Evolutionary conservation across 2,797 vertebrate species (phyloP).

Genomic region (Pantherophis vulpinus): DNA sequence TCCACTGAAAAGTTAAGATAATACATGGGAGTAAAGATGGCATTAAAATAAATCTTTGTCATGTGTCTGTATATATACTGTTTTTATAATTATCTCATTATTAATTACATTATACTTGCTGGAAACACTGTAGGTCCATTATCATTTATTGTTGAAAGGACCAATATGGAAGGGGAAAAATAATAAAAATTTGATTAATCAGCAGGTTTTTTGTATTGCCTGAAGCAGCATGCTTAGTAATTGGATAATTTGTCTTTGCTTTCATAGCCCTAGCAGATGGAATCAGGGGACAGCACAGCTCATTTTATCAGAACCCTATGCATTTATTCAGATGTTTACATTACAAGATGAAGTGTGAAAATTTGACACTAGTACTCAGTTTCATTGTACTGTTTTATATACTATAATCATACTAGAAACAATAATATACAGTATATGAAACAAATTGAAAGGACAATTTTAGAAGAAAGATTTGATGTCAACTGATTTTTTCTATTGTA

Average conservation of each 20-base stretch:
- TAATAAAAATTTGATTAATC: slow-evolving; percentile 63
- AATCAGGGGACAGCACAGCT: slow-evolving; percentile 60
- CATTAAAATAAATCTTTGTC: background rate
- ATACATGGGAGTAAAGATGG: background rate
- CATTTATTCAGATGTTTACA: slow-evolving; percentile 39
- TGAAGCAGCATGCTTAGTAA: slow-evolving; percentile 61
- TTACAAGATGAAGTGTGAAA: background rate
- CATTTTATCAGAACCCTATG: slow-evolving; percentile 49
- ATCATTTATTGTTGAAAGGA: slow-evolving; percentile 51
- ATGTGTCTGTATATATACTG: background rate
- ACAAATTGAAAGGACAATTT: slow-evolving; percentile 2
- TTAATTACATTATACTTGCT: slow-evolving; percentile 11
- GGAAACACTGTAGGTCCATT: slow-evolving; percentile 46
- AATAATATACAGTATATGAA: background rate
- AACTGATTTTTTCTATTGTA: background rate
- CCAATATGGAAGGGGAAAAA: slow-evolving; percentile 25
- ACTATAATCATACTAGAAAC: background rate
- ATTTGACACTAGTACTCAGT: background rate
- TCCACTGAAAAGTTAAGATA: background rate
- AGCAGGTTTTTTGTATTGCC: slow-evolving; percentile 63
- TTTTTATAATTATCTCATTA: background rate
- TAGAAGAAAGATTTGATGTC: background rate
- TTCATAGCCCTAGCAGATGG: slow-evolving; percentile 56
- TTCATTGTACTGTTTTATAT: background rate
- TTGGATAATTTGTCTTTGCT: slow-evolving; percentile 71